Percentiles rank a stretch among this genome's conserved stretches.
Conservation (phyloP, 2,888 invertebrate genomes). For the Lacanobia oleracea region DNA sequence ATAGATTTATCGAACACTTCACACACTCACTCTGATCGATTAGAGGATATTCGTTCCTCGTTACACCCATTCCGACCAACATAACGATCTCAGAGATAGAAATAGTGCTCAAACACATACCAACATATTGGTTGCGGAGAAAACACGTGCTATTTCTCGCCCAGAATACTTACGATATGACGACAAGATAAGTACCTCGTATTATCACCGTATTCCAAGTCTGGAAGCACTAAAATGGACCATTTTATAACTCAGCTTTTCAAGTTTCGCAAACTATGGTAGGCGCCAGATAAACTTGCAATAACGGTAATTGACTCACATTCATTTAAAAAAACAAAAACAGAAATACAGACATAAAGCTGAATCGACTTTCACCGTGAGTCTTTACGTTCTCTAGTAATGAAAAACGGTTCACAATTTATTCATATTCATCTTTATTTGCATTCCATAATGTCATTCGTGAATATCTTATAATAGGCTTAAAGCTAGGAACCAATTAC, state of each 20-base stretch:
- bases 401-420: too few relatives aligned
- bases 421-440: too few relatives aligned
- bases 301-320: too few relatives aligned
- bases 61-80: conserved; percentile 44
- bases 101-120: conserved; percentile 49
- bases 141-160: conserved; percentile 51
- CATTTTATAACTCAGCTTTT: conserved; percentile 34
- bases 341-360: too few relatives aligned
- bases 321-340: too few relatives aligned
- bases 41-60: conserved; percentile 47
- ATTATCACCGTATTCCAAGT: conserved; percentile 43
- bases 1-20: conserved; percentile 46
- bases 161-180: conserved; percentile 34
- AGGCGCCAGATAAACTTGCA: too few relatives aligned
- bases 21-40: conserved; percentile 54
- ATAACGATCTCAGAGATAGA: conserved; percentile 58
- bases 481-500: too few relatives aligned
- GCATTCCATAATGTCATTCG: too few relatives aligned
- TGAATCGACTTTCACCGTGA: too few relatives aligned
- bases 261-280: conserved; percentile 7
- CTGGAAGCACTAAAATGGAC: conserved; percentile 31
- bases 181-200: conserved; percentile 46
- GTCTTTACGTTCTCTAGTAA: too few relatives aligned
- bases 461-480: too few relatives aligned
- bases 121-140: conserved; percentile 36